These are phyloP conservation scores for Drosophila anomelani DNA, from an alignment of 2,888 invertebrate genomes.

Conservation along the genomic window DNA sequence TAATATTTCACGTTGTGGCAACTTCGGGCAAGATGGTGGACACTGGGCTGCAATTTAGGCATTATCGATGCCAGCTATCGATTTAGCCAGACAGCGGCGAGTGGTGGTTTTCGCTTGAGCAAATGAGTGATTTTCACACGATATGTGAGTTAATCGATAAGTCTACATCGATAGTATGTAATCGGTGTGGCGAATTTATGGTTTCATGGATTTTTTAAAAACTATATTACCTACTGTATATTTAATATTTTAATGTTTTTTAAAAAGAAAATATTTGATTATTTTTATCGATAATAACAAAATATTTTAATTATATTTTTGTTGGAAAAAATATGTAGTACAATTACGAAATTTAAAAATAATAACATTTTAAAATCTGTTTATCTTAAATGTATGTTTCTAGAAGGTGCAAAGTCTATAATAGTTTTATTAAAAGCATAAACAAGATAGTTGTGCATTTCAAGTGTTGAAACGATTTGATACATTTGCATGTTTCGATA, in stretches of 20 bases:
- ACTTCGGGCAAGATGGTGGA: slow-evolving; percentile 81
- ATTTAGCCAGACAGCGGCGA: neutral
- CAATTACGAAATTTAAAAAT: neutral
- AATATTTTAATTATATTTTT: too few species aligned
- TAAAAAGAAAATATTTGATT: too few species aligned
- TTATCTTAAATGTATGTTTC: neutral
- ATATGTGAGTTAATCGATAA: neutral
- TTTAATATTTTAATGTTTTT: too few species aligned
- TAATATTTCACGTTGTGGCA: slow-evolving; percentile 74
- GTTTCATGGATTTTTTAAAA: too few species aligned
- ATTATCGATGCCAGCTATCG: neutral
- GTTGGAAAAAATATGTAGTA: neutral
- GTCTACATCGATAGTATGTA: neutral
- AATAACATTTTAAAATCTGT: neutral
- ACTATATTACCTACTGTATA: too few species aligned
- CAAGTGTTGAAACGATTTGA: neutral
- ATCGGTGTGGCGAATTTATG: neutral
- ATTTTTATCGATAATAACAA: too few species aligned
- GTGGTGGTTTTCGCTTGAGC: neutral
- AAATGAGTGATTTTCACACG: neutral
- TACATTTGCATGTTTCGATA: neutral
- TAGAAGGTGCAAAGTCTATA: too few species aligned
- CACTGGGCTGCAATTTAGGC: slow-evolving; percentile 41
- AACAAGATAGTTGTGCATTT: neutral
- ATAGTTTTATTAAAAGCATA: neutral